phyloP scores from a whole-genome alignment of 2,888 invertebrate genomes.

The Spodoptera exigua region DNA sequence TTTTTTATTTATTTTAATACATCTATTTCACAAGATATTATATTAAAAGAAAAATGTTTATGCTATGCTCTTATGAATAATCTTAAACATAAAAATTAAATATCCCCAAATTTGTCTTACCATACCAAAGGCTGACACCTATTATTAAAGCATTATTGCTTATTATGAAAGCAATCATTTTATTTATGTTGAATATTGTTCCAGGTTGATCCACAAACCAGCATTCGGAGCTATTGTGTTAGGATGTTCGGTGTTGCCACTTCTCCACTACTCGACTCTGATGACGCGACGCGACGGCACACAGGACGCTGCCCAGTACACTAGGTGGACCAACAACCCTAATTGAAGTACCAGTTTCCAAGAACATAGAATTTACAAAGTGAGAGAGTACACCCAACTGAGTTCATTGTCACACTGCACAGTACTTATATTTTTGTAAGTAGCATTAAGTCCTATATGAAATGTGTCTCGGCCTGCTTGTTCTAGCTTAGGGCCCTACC shows the following conservation, averaged over 20 bases:
- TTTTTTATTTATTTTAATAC: no score
- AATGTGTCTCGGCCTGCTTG: no score
- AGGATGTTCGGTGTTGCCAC: constrained; percentile 72
- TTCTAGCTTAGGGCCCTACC: no score
- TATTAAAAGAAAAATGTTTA: no score
- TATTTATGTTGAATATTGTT: not conserved
- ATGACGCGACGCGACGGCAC: constrained; percentile 67
- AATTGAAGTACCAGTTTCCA: constrained; percentile 60
- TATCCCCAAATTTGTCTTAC: no score
- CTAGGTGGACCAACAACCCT: constrained; percentile 66
- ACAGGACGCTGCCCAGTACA: constrained; percentile 65
- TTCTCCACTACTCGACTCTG: constrained; percentile 81
- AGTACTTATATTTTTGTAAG: no score
- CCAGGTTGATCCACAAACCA: constrained; percentile 81
- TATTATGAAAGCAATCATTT: no score
- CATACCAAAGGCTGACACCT: not conserved
- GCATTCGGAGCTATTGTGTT: constrained; percentile 75
- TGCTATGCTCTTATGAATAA: no score
- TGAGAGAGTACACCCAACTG: not conserved
- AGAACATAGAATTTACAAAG: not conserved
- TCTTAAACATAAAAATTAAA: no score
- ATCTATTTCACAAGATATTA: no score
- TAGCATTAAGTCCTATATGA: no score
- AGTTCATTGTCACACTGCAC: not conserved
- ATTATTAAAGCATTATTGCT: no score